These are phyloP conservation scores for Drosophila peninsularis DNA, from an alignment of 2,888 invertebrate species.

Conservation along the genomic window DNA sequence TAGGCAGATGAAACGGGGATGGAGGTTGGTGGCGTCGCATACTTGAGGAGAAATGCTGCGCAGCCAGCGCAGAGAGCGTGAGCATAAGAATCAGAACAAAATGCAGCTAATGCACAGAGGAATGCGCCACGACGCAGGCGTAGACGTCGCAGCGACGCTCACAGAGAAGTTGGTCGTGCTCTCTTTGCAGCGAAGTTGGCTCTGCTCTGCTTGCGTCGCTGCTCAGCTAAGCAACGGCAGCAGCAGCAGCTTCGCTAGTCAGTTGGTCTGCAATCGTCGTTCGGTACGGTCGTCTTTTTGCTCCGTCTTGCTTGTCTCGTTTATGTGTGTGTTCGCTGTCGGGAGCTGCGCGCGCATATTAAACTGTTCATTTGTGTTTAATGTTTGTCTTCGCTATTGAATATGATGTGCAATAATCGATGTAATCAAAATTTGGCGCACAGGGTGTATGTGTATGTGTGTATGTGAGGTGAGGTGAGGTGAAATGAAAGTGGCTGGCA, in stretches of 20 bases:
- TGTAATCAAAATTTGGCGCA: conserved; percentile 35
- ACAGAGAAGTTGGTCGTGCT: conserved; percentile 10
- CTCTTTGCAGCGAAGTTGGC: conserved; percentile 6
- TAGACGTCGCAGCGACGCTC: conserved; percentile 37
- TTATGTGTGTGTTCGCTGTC: neutral
- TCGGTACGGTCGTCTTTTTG: conserved; percentile 28
- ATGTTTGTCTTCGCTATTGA: conserved; percentile 28
- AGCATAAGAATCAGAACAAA: conserved; percentile 70
- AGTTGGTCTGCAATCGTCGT: conserved; percentile 68
- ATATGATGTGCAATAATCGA: conserved; percentile 50
- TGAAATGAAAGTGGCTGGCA: conserved; percentile 75
- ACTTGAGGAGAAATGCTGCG: conserved; percentile 72
- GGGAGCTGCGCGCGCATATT: conserved; percentile 49
- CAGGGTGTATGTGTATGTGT: conserved; percentile 6
- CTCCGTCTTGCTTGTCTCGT: neutral
- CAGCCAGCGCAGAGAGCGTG: conserved; percentile 20
- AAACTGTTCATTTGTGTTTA: conserved; percentile 30
- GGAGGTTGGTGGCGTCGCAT: conserved; percentile 39
- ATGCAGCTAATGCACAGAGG: conserved; percentile 73
- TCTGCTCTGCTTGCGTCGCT: conserved; percentile 13
- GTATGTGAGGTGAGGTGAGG: conserved; percentile 59
- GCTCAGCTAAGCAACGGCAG: conserved; percentile 20
- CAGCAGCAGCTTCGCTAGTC: conserved; percentile 35
- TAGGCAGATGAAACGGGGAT: conserved; percentile 9
- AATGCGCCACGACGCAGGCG: conserved; percentile 60